phyloP scores from a whole-genome alignment of 2,888 invertebrate species.

The Parnassius apollo region DNA sequence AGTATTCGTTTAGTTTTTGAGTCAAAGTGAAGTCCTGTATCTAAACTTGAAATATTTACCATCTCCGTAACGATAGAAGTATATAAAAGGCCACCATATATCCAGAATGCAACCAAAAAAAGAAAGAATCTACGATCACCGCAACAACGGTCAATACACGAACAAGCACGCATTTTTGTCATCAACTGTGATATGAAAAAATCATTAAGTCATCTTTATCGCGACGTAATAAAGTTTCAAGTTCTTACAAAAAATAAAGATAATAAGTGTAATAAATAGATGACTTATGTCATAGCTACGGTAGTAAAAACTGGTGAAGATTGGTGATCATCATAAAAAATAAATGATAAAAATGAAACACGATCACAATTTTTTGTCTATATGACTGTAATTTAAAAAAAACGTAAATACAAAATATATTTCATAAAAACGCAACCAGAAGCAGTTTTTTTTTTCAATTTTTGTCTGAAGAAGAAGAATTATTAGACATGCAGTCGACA shows the following conservation, averaged over 20 bases:
- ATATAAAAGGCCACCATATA: slow-evolving; percentile 1
- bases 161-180: neutral
- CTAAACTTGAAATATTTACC: neutral
- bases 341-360: too few species aligned
- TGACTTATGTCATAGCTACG: too few species aligned
- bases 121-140: slow-evolving; percentile 10
- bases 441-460: too few species aligned
- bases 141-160: neutral
- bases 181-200: neutral
- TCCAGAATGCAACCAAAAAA: slow-evolving; percentile 16
- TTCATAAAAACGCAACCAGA: too few species aligned
- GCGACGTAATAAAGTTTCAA: neutral
- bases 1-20: too few species aligned
- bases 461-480: neutral
- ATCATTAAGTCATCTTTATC: neutral
- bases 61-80: slow-evolving; percentile 15
- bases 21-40: neutral
- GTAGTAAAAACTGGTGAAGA: too few species aligned
- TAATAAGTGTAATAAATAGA: too few species aligned
- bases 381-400: too few species aligned
- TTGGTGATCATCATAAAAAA: too few species aligned
- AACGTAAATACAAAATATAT: too few species aligned
- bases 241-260: neutral
- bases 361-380: too few species aligned
- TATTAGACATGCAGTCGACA: neutral